phyloP scores from a whole-genome alignment of 1,140 invertebrate species.

The Hormaphis cornu region DNA sequence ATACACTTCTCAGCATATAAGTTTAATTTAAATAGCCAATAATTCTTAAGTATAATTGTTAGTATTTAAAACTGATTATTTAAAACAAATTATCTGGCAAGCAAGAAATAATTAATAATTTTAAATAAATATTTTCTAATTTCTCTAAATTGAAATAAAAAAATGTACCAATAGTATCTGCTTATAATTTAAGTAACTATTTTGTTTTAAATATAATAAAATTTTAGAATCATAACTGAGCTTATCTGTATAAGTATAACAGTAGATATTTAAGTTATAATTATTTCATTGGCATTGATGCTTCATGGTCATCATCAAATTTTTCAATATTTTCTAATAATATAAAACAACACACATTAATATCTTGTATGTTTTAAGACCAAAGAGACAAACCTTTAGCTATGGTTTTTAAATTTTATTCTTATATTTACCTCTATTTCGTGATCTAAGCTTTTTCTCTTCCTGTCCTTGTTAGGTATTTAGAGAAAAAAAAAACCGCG shows the following conservation, averaged over 20 bases:
- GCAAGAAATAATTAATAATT: too few species aligned
- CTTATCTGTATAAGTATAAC: background rate
- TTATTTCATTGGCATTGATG: background rate
- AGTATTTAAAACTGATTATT: too few species aligned
- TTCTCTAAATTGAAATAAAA: background rate
- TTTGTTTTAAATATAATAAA: slow-evolving; percentile 10
- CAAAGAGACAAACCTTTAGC: too few species aligned
- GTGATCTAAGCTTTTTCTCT: slow-evolving; percentile 42
- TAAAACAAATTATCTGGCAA: too few species aligned
- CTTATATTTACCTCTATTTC: slow-evolving; percentile 1
- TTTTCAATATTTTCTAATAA: slow-evolving; percentile 27
- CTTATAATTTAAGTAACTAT: slow-evolving; percentile 30
- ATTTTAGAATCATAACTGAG: slow-evolving; percentile 9
- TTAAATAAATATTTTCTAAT: background rate
- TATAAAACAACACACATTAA: background rate
- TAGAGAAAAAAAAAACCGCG: too few species aligned
- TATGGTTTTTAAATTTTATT: too few species aligned
- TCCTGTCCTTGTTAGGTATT: slow-evolving; percentile 60
- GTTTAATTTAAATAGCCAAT: too few species aligned
- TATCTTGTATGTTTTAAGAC: too few species aligned
- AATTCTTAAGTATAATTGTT: too few species aligned
- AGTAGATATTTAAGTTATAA: background rate
- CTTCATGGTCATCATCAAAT: slow-evolving; percentile 21
- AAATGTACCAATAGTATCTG: slow-evolving; percentile 23
- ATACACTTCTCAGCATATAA: background rate